These are phyloP conservation scores for Lophura nycthemera DNA, from an alignment of 2,113 vertebrate genomes.

Conservation along the genomic window DNA sequence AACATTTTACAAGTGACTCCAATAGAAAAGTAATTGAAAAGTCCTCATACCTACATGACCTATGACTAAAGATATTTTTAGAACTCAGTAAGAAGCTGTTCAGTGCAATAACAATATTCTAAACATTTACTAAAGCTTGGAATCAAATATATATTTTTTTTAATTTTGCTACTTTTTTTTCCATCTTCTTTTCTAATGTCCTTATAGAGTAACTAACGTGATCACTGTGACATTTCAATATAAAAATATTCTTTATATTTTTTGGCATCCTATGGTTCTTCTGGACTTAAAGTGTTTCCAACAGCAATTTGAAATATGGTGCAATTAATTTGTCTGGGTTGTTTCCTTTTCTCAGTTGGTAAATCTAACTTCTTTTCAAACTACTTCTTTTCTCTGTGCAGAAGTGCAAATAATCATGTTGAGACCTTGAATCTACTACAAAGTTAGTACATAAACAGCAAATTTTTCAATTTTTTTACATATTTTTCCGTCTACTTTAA, in stretches of 20 bases:
- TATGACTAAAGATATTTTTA: neutral
- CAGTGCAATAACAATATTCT: neutral
- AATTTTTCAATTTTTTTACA: neutral
- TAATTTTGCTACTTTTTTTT: neutral
- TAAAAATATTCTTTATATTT: neutral
- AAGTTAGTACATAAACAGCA: neutral
- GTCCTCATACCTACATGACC: neutral
- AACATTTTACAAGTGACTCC: neutral
- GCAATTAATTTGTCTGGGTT: neutral
- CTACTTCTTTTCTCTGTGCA: accelerated
- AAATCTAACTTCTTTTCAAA: neutral
- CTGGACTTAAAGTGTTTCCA: neutral
- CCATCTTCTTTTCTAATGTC: neutral
- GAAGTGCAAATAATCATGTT: neutral
- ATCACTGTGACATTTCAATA: neutral
- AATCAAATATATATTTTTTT: neutral
- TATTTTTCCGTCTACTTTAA: neutral
- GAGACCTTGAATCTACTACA: neutral
- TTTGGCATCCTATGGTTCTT: neutral
- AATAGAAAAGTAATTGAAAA: neutral
- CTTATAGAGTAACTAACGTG: neutral
- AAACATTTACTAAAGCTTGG: neutral
- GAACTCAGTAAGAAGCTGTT: neutral
- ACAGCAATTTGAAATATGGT: neutral
- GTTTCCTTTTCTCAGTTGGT: neutral